These are phyloP conservation scores for Philaenus spumarius DNA, from an alignment of 1,140 invertebrate species.

Conservation along the genomic window DNA sequence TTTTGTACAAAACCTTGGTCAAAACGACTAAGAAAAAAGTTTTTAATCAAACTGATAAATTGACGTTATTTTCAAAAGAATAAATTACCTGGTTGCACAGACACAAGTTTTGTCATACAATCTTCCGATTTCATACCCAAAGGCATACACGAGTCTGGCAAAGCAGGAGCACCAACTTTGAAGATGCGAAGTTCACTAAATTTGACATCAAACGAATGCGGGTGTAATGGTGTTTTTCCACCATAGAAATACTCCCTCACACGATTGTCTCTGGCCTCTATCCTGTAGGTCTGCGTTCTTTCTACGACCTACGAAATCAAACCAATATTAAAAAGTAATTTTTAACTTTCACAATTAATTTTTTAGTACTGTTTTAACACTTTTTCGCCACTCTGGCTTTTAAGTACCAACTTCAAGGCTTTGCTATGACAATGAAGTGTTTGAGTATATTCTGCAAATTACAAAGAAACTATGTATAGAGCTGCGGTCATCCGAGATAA, in stretches of 20 bases:
- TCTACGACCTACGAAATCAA: constrained; percentile 67
- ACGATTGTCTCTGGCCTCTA: constrained; percentile 68
- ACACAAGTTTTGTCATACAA: constrained; percentile 84
- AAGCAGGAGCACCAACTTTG: constrained; percentile 88
- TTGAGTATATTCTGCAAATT: no score
- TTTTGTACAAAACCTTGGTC: not conserved
- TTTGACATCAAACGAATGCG: constrained; percentile 85
- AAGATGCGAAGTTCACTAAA: constrained; percentile 83
- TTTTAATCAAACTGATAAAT: not conserved
- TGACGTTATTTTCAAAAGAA: not conserved
- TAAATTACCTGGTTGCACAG: constrained; percentile 65
- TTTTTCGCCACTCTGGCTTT: no score
- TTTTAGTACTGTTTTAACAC: no score
- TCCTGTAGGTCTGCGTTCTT: constrained; percentile 60
- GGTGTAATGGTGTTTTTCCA: constrained; percentile 73
- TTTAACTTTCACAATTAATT: no score
- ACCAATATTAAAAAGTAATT: no score
- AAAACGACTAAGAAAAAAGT: not conserved
- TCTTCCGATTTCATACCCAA: constrained; percentile 92
- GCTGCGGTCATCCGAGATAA: no score
- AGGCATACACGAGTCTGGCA: constrained; percentile 93
- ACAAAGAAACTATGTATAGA: no score
- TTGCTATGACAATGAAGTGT: no score
- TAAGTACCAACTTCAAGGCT: no score
- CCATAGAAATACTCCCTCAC: constrained; percentile 96